These are phyloP conservation scores for Argya squamiceps DNA, from an alignment of 2,797 vertebrate species.

Conservation along the genomic window DNA sequence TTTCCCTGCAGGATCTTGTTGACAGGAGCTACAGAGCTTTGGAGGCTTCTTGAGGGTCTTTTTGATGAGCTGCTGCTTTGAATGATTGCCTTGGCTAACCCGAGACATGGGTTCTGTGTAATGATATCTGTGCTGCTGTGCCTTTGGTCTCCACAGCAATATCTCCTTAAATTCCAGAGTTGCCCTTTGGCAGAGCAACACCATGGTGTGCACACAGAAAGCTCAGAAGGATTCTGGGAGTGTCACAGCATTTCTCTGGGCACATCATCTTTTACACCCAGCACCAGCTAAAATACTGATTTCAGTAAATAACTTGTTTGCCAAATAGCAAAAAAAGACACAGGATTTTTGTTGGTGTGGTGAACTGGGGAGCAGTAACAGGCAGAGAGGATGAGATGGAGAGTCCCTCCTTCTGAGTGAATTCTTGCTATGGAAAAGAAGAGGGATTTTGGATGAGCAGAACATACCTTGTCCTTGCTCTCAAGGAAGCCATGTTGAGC, in stretches of 20 bases:
- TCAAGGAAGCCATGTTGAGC: neutral
- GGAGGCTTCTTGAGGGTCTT: neutral
- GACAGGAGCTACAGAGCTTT: neutral
- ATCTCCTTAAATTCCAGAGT: neutral
- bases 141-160: neutral
- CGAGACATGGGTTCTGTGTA: neutral
- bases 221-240: neutral
- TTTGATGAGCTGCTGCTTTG: slow-evolving; percentile 4
- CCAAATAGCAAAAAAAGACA: neutral
- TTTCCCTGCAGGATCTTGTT: slow-evolving; percentile 7
- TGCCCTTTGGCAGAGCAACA: neutral
- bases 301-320: neutral
- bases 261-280: neutral
- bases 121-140: neutral
- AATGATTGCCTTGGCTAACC: neutral
- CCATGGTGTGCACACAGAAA: neutral
- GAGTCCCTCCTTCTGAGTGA: fast-evolving
- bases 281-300: neutral
- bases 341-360: neutral
- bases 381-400: neutral
- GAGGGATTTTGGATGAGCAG: neutral
- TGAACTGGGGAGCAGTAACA: neutral
- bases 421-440: neutral
- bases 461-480: neutral
- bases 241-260: neutral